phyloP scores from a whole-genome alignment of 2,888 invertebrate genomes.

The Acleris cristana region DNA sequence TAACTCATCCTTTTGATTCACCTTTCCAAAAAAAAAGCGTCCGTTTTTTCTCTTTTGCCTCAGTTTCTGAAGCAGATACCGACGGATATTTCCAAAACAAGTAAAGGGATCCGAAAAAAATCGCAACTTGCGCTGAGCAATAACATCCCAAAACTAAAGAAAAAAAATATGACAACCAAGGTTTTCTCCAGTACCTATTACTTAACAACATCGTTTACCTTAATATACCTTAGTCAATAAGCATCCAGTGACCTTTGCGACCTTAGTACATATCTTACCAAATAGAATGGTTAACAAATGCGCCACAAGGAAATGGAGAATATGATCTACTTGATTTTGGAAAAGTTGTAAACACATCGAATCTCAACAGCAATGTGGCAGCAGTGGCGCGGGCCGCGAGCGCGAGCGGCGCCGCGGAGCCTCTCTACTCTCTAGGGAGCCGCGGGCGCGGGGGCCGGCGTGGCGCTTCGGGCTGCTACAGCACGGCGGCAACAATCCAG shows the following conservation, averaged over 20 bases:
- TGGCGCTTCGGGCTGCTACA: neutral
- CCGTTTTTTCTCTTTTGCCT: neutral
- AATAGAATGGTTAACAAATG: conserved; percentile 1
- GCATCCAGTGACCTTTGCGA: neutral
- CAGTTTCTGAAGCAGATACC: neutral
- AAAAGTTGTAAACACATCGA: neutral
- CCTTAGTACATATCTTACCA: neutral
- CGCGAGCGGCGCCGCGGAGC: no score
- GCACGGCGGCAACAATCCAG: neutral
- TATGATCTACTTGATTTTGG: conserved; percentile 6
- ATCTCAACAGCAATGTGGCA: neutral
- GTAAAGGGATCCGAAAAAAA: neutral
- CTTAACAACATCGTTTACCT: no score
- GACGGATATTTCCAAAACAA: neutral
- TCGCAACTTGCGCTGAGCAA: neutral
- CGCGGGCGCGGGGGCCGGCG: neutral
- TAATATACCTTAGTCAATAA: conserved; percentile 6
- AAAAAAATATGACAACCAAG: neutral
- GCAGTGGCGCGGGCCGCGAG: neutral
- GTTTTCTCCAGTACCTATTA: neutral
- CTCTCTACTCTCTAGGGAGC: no score
- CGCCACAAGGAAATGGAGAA: conserved; percentile 11
- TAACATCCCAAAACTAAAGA: neutral
- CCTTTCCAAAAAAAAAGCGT: conserved; percentile 9
- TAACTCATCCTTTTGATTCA: neutral